These are phyloP conservation scores for Tortrix viridana DNA, from an alignment of 2,888 invertebrate genomes.

Conservation along the genomic window DNA sequence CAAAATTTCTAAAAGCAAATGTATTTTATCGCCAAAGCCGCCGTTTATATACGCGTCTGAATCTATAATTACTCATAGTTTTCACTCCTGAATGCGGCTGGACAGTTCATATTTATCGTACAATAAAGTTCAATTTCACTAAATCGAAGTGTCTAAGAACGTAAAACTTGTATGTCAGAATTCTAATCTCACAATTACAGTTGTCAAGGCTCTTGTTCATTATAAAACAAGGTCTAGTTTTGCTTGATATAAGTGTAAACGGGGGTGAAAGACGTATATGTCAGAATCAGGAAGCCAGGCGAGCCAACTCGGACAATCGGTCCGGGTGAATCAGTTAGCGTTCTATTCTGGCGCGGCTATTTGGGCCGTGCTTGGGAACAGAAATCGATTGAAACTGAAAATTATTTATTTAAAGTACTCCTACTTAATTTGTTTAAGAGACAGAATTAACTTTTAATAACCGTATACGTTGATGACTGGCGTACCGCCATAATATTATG, in stretches of 20 bases:
- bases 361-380: constrained; percentile 3
- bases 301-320: constrained; percentile 33
- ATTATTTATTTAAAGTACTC: not conserved
- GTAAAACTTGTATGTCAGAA: constrained; percentile 2
- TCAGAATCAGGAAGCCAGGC: constrained; percentile 29
- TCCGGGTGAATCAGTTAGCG: constrained; percentile 30
- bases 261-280: not conserved
- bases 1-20: constrained; percentile 16
- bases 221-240: not conserved
- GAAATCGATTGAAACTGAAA: not conserved
- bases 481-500: too few species aligned
- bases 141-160: not conserved
- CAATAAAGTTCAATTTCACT: not conserved
- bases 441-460: not conserved
- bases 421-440: not conserved
- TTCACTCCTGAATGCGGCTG: not conserved
- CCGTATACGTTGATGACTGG: too few species aligned
- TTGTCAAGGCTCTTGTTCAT: not conserved
- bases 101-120: not conserved
- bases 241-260: not conserved
- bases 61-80: constrained; percentile 19
- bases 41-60: constrained; percentile 28
- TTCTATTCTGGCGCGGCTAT: constrained; percentile 32
- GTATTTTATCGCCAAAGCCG: constrained; percentile 1
- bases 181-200: not conserved